Percentiles rank a stretch among this genome's conserved stretches.
Conservation (phyloP, 2,797 vertebrate genomes). For the Orientallactaga sibirica region DNA sequence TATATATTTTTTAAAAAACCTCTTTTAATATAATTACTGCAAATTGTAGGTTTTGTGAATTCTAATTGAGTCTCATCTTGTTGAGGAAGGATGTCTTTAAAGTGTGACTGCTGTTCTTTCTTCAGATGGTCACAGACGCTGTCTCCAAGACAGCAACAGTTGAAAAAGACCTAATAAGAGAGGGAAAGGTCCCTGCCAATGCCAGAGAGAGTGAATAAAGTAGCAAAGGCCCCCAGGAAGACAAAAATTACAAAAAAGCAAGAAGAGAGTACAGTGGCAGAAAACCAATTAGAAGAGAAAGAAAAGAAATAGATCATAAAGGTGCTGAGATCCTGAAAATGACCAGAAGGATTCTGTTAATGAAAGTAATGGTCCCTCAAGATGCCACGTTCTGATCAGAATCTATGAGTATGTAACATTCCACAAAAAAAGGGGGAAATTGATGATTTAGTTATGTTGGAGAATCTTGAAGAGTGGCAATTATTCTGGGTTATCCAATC, state of each 20-base stretch:
- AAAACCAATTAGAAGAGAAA: not conserved
- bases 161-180: not conserved
- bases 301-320: not conserved
- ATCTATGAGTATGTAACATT: not conserved
- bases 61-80: not conserved
- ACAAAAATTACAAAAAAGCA: not conserved
- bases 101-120: not conserved
- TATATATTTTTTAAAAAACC: not conserved
- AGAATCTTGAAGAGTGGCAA: not conserved
- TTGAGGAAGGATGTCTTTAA: not conserved
- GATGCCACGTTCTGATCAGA: not conserved
- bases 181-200: not conserved
- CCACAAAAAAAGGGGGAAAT: not conserved
- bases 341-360: not conserved
- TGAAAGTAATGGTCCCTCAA: not conserved
- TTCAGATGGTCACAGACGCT: not conserved
- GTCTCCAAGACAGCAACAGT: not conserved
- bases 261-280: not conserved
- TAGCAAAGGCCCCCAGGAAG: not conserved
- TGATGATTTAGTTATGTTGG: not conserved
- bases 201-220: not conserved
- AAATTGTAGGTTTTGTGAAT: not conserved
- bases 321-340: not conserved
- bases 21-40: not conserved
- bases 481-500: not conserved